Evolutionary conservation across 2,888 invertebrate genomes (phyloP).

Genomic region (Plagiodera versicolora): DNA sequence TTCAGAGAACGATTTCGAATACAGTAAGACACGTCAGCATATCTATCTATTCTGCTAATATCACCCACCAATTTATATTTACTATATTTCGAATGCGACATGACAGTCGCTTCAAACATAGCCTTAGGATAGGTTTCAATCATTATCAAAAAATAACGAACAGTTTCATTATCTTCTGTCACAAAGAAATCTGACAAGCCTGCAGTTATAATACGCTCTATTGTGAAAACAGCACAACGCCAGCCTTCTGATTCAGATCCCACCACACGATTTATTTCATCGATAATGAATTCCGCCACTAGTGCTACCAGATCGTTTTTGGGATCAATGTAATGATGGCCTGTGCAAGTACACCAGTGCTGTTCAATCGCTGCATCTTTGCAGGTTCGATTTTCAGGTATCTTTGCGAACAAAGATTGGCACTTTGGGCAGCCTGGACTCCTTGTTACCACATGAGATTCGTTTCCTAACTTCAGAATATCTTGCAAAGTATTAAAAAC

Average conservation of each 20-base stretch:
- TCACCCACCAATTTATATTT: slow-evolving; percentile 56
- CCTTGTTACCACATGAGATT: slow-evolving; percentile 39
- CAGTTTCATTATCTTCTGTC: slow-evolving; percentile 38
- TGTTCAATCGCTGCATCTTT: slow-evolving; percentile 66
- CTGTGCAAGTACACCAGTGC: slow-evolving; percentile 77
- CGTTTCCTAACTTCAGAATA: slow-evolving; percentile 59
- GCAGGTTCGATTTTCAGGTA: slow-evolving; percentile 66
- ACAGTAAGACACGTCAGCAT: slow-evolving; percentile 57
- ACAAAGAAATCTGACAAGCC: slow-evolving; percentile 36
- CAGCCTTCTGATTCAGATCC: slow-evolving; percentile 57
- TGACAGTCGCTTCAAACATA: slow-evolving; percentile 71
- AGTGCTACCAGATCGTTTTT: slow-evolving; percentile 58
- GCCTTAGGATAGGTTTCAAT: slow-evolving; percentile 68
- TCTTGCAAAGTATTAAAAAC: slow-evolving; percentile 73
- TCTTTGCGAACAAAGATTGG: slow-evolving; percentile 65
- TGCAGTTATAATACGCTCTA: slow-evolving; percentile 40
- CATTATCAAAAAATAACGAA: slow-evolving; percentile 63
- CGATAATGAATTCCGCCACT: slow-evolving; percentile 54
- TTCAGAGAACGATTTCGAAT: slow-evolving; percentile 56
- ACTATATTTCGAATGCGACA: slow-evolving; percentile 40
- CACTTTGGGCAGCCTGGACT: slow-evolving; percentile 66
- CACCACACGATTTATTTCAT: slow-evolving; percentile 29
- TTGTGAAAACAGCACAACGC: slow-evolving; percentile 35
- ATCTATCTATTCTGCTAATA: slow-evolving; percentile 64
- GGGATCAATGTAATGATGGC: slow-evolving; percentile 56